Evolutionary conservation across 2,888 invertebrate genomes (phyloP), one percentile per base, ranked within the genome.

Genomic region (Gibbula magus): DNA sequence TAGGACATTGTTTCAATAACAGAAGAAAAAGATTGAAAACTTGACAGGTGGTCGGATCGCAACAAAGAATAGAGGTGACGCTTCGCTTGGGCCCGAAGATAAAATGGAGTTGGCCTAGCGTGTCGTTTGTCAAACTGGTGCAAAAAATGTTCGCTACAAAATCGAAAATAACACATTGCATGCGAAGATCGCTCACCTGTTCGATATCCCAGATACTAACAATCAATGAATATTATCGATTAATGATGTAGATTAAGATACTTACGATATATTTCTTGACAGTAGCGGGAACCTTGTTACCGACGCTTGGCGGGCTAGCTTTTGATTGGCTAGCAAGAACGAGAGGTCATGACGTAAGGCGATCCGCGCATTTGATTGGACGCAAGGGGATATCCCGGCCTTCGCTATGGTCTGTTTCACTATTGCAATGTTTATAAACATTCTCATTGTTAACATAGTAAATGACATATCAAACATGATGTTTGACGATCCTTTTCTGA

Each of bases 291-390:
- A 76, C 73, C 61, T 61, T 25, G 29, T 10, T 25, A 61, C 61
- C 73, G 83, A 83, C 86, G 85, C 83, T 89, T 89, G 89, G 89
- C 89, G 89, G 88, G 89, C 88, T 86, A 77, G 29, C 52, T 75
- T 83, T 67, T 82, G 79, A 85, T 85, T 85, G 85, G 85, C 56
- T 75, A 25, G 20, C 52, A 32, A 13, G 61, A 29, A 29, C 16
- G 20, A 61, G 25, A 61, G 61, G 61, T 61, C 29, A 52, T 54
- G 54, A 29, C 18, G 67, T 32, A 13, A 35, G 45, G 51, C 25
- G 51, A 29, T 70, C 20, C 66, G 29, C 29, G 18, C 32, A 39
- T 85, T 78, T 84, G 81, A 88, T 88, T 88, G 88, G 88, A 45
- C 81, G 32, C 78, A 20, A 54, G 2, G 25, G 52, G 29, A 45